Base-by-base conservation (phyloP, 2,888 invertebrate species). In the Syrphus vitripennis region DNA sequence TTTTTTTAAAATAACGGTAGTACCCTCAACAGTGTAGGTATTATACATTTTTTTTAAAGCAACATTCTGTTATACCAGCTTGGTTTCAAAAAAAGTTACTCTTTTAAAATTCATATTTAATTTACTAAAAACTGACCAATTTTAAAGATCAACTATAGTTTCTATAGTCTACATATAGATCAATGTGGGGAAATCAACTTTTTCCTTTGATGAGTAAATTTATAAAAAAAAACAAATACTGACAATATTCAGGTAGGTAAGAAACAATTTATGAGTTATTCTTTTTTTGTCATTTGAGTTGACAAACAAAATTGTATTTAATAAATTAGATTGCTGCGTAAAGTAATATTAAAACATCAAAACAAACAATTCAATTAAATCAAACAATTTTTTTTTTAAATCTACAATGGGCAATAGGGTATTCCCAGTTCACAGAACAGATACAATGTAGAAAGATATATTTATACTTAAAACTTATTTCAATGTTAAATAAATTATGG, bases 401-500 rank as follows among this genome's bases (percentile, higher is more conserved):
- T n/a, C n/a, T n/a, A n/a, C 31, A 57, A 34, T 31, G 4, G 9
- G 31, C 6, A 24, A 48, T 42, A 10, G 82, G 83, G 69, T 74
- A 63, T 83, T 69, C 69, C 83, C 78, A 78, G 16, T 45, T 71
- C 31, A 70, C 14, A 24, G 14, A 29, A 14, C 12, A 31, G 2
- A 9, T 34, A 12, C 1, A 34, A 3, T 21, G 6, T 37, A 37
- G 19, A 5, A 29, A 29, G 29, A 9, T 34, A n/a, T n/a, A n/a
- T n/a, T n/a, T n/a, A n/a, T 16, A 53, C 12, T 72, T 59, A 34
- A 12, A 53, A 40, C n/a, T 24, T 50, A 69, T 55, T 78, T 83
- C 78, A 83, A 78, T 78, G 83, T 70, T 78, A 78, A 78, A 78
- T 40, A 21, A 34, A 21, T 59, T 37, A 19, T 55, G 42, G 45